Evolutionary conservation across 2,888 invertebrate genomes (phyloP), one percentile per base, ranked within the genome.

Genomic region (Nysson spinosus): DNA sequence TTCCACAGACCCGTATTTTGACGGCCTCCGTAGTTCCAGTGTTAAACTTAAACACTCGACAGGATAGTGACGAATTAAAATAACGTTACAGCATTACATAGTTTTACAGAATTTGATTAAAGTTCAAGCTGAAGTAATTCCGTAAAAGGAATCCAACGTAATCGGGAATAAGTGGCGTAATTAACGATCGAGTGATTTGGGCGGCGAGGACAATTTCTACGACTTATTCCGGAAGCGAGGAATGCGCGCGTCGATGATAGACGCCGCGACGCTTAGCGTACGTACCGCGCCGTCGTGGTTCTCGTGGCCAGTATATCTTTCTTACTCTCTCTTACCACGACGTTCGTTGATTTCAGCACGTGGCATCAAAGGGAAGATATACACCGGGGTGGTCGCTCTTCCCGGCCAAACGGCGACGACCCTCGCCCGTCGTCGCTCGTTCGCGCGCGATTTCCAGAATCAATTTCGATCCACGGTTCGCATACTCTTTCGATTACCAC

Each of bases 321-420:
- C 46, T 43, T 22, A n/a, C 11, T 24, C 51, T 14, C 28, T 60
- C 54, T 52, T 42, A 39, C 58, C 35, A 35, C 54, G 61, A 63
- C 67, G 44, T 69, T 17, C 69, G 63, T 54, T 60, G 72, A 69
- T 70, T 73, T 61, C 69, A 76, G 81, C 82, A 83, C 82, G 82
- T 83, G 82, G 82, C 75, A 64, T 75, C 77, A 72, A 75, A 75
- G 70, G 66, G 72, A 72, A 72, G 70, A 70, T 77, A 72, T 74
- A 72, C 75, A 49, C 68, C 65, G 72, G 73, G 75, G 69, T 76
- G 65, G 69, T 64, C 72, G 70, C 65, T 69, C 56, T 71, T 73
- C 72, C 73, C 73, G 68, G 70, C 65, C 79, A 80, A 79, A 80
- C 80, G 74, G 63, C 70, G 75, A 74, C 77, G 75, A 75, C 75